A percentile compares a stretch with the other conserved stretches of the same genome.
phyloP scores from a whole-genome alignment of 1,140 invertebrate genomes.

The Cotesia typhae region DNA sequence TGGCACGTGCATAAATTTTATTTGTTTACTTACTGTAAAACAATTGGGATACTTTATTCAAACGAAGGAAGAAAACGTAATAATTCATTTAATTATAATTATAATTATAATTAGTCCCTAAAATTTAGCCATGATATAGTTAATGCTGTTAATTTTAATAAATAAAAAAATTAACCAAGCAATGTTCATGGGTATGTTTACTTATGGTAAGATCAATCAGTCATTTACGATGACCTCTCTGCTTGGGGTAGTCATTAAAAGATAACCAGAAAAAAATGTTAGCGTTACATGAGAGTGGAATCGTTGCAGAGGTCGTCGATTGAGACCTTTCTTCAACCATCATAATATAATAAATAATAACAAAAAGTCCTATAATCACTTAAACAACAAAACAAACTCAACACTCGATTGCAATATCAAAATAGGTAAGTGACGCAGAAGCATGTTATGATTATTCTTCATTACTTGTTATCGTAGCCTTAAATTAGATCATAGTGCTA shows the following conservation, averaged over 20 bases:
- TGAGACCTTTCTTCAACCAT: slow-evolving; percentile 35
- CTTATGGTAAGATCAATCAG: slow-evolving; percentile 29
- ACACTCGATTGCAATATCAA: slow-evolving; percentile 39
- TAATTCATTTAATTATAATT: not conserved
- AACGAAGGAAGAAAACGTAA: not conserved
- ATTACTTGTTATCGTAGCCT: too few relatives aligned
- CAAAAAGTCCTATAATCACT: not conserved
- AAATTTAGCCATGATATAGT: too few relatives aligned
- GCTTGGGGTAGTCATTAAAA: slow-evolving; percentile 46
- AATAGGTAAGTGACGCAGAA: too few relatives aligned
- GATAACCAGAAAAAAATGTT: slow-evolving; percentile 35
- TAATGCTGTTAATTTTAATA: not conserved
- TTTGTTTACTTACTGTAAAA: not conserved
- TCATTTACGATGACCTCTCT: slow-evolving; percentile 43
- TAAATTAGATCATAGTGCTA: too few relatives aligned
- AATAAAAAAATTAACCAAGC: slow-evolving; percentile 14
- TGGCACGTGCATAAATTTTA: not conserved
- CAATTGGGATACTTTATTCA: not conserved
- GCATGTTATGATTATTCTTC: too few relatives aligned
- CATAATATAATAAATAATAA: not conserved
- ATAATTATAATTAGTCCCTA: too few relatives aligned
- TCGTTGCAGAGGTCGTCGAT: slow-evolving; percentile 52
- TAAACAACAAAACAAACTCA: slow-evolving; percentile 27
- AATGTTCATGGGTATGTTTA: slow-evolving; percentile 13
- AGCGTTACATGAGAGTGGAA: slow-evolving; percentile 49